These are phyloP conservation scores for Heliothis virescens DNA, from an alignment of 1,140 invertebrate species.

Conservation along the genomic window DNA sequence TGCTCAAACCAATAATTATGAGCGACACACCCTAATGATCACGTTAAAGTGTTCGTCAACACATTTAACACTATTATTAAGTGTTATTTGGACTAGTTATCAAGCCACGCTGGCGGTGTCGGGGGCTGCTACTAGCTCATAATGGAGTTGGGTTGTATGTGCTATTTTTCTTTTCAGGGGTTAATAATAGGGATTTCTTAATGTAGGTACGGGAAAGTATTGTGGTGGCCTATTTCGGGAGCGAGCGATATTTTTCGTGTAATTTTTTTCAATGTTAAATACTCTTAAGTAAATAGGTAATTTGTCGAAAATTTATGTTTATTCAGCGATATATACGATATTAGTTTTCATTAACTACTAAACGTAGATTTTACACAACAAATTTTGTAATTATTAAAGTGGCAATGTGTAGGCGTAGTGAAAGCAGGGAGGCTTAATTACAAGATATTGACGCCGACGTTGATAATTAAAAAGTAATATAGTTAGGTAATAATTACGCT, in stretches of 20 bases:
- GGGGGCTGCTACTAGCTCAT: conserved; percentile 16
- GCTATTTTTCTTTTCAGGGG: conserved; percentile 25
- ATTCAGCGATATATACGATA: no score
- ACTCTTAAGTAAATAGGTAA: no score
- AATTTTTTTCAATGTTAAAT: no score
- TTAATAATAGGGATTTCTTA: conserved; percentile 24
- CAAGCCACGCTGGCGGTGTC: conserved; percentile 18
- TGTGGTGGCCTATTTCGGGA: conserved; percentile 4
- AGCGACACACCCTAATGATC: conserved; percentile 21
- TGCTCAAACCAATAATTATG: conserved; percentile 23
- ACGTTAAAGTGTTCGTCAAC: conserved; percentile 16
- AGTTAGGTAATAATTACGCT: no score
- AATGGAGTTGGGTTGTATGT: neutral
- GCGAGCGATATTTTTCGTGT: neutral
- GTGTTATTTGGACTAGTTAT: conserved; percentile 41
- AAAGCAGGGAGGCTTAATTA: no score
- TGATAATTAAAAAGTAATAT: no score
- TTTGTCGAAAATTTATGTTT: no score
- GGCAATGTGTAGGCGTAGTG: no score
- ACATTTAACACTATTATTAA: conserved; percentile 40
- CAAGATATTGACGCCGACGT: no score
- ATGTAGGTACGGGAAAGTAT: neutral
- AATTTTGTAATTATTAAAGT: no score
- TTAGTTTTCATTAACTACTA: no score
- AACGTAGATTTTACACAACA: neutral